Evolutionary conservation across 2,888 invertebrate species (phyloP), one percentile per base, ranked within the genome.

Genomic region (Rhagophthalmus giganteus): DNA sequence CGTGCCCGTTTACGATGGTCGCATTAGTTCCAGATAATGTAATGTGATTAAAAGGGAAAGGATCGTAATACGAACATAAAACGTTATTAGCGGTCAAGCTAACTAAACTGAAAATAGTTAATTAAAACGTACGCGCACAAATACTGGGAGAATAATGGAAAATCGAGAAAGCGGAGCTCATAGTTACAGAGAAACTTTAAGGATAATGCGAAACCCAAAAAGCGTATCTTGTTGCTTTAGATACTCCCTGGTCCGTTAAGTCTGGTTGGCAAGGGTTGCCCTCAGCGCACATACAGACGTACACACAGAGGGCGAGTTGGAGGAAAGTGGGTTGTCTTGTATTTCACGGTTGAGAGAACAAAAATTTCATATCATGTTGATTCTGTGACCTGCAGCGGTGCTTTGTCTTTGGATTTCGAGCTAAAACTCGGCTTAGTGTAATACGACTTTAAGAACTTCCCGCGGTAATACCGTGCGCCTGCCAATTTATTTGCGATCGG

Each of bases 341-440:
- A 65, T 68, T 68, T 68, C 64, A 66, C 67, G 67, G 63, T 53
- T 66, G 66, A 62, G 55, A 59, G 68, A 62, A 61, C 70, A 69
- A 71, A 71, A 71, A 70, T 71, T 70, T 71, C 71, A 71, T 71
- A 71, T 69, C 67, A 67, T 67, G 71, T 68, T 69, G 70, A 69
- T 70, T 70, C 66, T 67, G 64, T 62, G 64, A 65, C 63, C 64
- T 61, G 59, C 59, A 57, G 49, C 56, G 16, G 31, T 25, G 55
- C 65, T 64, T 66, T 64, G 61, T 63, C 63, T 62, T 62, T 58
- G 26, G 55, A 55, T 33, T 53, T 50, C 58, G 37, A 57, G 54
- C 57, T 35, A 60, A 61, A 60, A 20, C 20, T 20, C 3, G 20
- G 7, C 20, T 7, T 20, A 20, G 20, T 20, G 7, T 20, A 20